Percentiles rank a stretch among this genome's conserved stretches.
These are phyloP conservation scores for Cephalopholis sonnerati DNA, from an alignment of 2,113 vertebrate species.

Conservation along the genomic window DNA sequence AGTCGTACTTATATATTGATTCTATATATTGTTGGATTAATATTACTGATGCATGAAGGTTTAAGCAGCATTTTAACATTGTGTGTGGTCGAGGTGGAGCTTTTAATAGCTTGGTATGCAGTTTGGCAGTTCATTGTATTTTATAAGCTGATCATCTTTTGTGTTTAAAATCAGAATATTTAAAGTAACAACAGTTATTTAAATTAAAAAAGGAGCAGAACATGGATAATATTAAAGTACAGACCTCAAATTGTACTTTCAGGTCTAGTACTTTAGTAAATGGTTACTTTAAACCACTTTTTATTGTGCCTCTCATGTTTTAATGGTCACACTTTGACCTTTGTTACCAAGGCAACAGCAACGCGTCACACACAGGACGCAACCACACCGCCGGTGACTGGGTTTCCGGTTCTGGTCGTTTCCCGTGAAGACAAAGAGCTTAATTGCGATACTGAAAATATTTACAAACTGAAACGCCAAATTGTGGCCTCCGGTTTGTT, in stretches of 20 bases:
- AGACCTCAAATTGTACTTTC: not conserved
- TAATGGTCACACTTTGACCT: slow-evolving; percentile 56
- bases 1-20: not conserved
- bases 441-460: not conserved
- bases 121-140: not conserved
- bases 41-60: not conserved
- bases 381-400: slow-evolving; percentile 31
- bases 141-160: not conserved
- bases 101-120: not conserved
- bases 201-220: not conserved
- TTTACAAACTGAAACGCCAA: not conserved
- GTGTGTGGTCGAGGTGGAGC: not conserved
- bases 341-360: slow-evolving; percentile 79
- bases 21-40: not conserved
- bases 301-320: not conserved
- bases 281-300: not conserved
- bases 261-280: not conserved
- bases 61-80: not conserved
- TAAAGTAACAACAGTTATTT: not conserved
- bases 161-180: not conserved
- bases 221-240: not conserved
- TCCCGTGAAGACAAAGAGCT: not conserved
- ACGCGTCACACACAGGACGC: slow-evolving; percentile 80
- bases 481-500: too few relatives aligned
- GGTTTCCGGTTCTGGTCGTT: slow-evolving; percentile 49